A percentile compares a stretch with the other conserved stretches of the same genome.
These are phyloP conservation scores for Aphidius colemani DNA, from an alignment of 2,888 invertebrate genomes.

Conservation along the genomic window DNA sequence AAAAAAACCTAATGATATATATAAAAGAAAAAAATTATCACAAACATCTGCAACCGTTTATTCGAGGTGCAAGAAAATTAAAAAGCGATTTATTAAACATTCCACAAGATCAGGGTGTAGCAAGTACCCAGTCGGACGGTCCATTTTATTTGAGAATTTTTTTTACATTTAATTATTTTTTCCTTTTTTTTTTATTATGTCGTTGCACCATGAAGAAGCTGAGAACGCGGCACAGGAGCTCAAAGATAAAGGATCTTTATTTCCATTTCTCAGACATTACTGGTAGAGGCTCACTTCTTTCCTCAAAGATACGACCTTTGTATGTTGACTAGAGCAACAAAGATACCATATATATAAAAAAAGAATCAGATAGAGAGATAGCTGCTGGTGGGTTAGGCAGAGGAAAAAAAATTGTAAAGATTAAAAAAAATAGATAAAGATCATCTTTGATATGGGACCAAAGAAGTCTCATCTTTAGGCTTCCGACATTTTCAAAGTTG, in stretches of 20 bases:
- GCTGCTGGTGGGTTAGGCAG: not conserved
- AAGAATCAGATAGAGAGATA: not conserved
- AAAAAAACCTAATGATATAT: not conserved
- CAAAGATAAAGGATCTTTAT: constrained; percentile 42
- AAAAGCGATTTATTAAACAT: constrained; percentile 8
- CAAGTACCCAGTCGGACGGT: not conserved
- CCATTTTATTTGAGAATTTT: constrained; percentile 1
- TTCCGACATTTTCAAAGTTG: constrained; percentile 24
- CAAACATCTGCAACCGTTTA: not conserved
- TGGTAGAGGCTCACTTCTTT: constrained; percentile 32
- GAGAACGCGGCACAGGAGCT: constrained; percentile 32
- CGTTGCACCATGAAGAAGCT: constrained; percentile 27
- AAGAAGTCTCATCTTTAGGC: constrained; percentile 17
- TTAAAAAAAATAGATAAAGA: constrained; percentile 35
- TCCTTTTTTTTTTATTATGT: constrained; percentile 26
- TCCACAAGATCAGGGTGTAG: not conserved
- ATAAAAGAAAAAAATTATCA: not conserved
- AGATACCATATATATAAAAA: constrained; percentile 10
- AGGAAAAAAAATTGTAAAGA: constrained; percentile 1
- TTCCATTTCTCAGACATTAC: constrained; percentile 40
- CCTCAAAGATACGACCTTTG: constrained; percentile 32
- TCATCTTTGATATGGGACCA: constrained; percentile 39
- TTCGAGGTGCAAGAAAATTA: no score
- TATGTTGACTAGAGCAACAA: constrained; percentile 7
- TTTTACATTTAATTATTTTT: constrained; percentile 23